Conservation (phyloP, 1,140 invertebrate species). For the Ceratosolen fusciceps region DNA sequence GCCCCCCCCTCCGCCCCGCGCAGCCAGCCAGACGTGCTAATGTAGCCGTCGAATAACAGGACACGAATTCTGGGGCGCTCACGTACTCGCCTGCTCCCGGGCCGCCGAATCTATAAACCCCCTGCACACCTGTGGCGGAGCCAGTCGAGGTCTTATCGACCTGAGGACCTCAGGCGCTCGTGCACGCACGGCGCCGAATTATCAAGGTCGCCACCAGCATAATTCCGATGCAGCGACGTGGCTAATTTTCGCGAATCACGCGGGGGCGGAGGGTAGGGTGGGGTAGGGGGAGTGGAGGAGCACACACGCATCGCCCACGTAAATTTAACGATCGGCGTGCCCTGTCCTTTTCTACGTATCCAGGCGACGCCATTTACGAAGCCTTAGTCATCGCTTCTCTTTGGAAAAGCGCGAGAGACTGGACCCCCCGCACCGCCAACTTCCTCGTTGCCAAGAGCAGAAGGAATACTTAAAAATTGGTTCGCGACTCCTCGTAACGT, state of each 20-base stretch:
- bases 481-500: no score
- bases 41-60: background rate
- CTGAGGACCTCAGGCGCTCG: background rate
- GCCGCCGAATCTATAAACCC: background rate
- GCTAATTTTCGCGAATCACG: background rate
- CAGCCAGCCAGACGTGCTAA: background rate
- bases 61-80: background rate
- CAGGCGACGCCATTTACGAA: no score
- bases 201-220: background rate
- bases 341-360: no score
- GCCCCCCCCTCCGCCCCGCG: background rate
- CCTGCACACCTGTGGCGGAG: background rate
- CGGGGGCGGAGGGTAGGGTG: background rate
- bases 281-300: background rate
- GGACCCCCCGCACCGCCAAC: no score
- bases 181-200: background rate
- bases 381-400: no score
- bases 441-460: no score
- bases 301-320: no score
- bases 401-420: no score
- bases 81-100: background rate
- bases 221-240: conserved; percentile 13
- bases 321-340: no score
- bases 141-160: background rate
- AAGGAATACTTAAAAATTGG: no score